Evolutionary conservation across 92 coral and sea anemone genomes (phyloP), one percentile per base, ranked within the genome.

Genomic region (Palythoa caribaeorum): DNA sequence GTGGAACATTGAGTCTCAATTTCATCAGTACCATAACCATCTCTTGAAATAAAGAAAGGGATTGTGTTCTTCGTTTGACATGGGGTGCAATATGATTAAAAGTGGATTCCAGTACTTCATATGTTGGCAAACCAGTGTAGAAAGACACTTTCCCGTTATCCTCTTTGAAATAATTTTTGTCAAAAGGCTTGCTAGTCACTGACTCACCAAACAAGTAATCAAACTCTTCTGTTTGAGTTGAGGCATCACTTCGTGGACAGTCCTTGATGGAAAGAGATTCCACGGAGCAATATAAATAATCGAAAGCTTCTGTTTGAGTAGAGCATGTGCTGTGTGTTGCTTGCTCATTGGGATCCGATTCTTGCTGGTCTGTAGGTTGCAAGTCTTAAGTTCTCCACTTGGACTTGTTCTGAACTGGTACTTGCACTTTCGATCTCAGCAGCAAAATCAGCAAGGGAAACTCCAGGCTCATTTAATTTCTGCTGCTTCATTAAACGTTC

Each of bases 21-120:
- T 92, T 92, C 62, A 92, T 92, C 78, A 92, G 73, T 38, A 92
- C 94, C 92, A 89, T 84, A 62, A 92, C 78, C 83, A 92, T 77
- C 85, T 92, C 94, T 85, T 89, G 88, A 73, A 77, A 90, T 37
- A 12, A 40, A 71, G 48, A 21, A 37, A 90, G 83, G 8, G 86
- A 44, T 50, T 77, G 72, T 68, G 83, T 76, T 63, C 75, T 36
- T 54, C 88, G 38, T 52, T 72, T 53, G 47, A 83, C 88, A 86
- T 39, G 50, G 59, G 92, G 90, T 60, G 83, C 38, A 57, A 90
- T 90, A 78, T 85, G 90, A 72, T 86, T 86, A 85, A 90, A 86
- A 60, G 72, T 73, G 19, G 71, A 86, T 79, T 76, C 77, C 48
- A 89, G 89, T 10, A 89, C 48, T 50, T 90, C 87, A 17, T 21